These are phyloP conservation scores for Notothenia rossii DNA, from an alignment of 2,113 vertebrate genomes.

Conservation along the genomic window DNA sequence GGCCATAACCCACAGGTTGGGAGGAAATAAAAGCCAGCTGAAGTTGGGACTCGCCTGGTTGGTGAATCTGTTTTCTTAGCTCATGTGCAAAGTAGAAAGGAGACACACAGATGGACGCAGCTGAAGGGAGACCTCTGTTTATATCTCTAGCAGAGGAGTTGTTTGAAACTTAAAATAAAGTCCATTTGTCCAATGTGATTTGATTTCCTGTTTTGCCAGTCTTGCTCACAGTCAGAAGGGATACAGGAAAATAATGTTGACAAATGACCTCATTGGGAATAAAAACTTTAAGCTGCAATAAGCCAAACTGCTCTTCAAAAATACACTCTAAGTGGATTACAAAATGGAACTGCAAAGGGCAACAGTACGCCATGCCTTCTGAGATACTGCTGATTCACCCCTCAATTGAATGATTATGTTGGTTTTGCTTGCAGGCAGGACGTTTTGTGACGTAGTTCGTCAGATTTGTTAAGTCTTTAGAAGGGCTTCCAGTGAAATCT, in stretches of 20 bases:
- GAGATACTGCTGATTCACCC: slow-evolving; percentile 6
- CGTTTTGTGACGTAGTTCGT: slow-evolving; percentile 22
- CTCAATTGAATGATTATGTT: slow-evolving; percentile 14
- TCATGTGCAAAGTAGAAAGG: slow-evolving; percentile 51
- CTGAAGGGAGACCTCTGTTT: slow-evolving; percentile 44
- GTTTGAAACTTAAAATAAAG: slow-evolving; percentile 36
- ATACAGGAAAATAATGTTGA: slow-evolving; percentile 8
- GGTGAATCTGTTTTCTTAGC: slow-evolving; percentile 73
- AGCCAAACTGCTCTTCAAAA: slow-evolving; percentile 8
- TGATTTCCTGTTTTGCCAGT: slow-evolving; percentile 34
- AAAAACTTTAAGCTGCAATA: neutral
- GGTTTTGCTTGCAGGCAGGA: slow-evolving; percentile 1
- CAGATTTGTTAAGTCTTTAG: neutral
- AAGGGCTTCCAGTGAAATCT: neutral
- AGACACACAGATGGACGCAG: slow-evolving; percentile 56
- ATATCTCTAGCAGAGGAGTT: slow-evolving; percentile 19
- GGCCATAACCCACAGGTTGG: slow-evolving; percentile 72
- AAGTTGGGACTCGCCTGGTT: slow-evolving; percentile 60
- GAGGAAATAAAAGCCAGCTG: slow-evolving; percentile 78
- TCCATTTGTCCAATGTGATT: slow-evolving; percentile 15
- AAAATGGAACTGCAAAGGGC: slow-evolving; percentile 6
- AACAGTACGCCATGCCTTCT: slow-evolving; percentile 1
- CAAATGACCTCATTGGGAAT: neutral
- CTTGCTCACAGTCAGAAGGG: slow-evolving; percentile 8
- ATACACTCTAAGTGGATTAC: slow-evolving; percentile 15